Conservation (phyloP, 1,140 invertebrate genomes). For the Saccostrea echinata region DNA sequence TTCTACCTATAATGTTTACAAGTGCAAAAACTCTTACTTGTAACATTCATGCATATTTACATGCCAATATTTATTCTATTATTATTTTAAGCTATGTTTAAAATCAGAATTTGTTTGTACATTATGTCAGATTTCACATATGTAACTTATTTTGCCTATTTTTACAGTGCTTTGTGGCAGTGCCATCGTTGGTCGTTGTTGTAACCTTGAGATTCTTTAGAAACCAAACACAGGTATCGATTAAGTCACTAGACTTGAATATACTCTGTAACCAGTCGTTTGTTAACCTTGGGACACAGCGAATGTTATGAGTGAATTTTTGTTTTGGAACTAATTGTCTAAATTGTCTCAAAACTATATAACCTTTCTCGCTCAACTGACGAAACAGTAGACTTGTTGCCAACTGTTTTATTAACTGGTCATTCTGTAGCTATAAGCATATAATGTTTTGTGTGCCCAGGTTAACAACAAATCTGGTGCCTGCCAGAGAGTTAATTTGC, state of each 20-base stretch:
- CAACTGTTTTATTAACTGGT: too few species aligned
- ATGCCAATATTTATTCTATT: too few species aligned
- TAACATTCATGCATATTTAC: not conserved
- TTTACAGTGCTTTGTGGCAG: not conserved
- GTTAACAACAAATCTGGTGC: not conserved
- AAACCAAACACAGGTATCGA: constrained; percentile 3
- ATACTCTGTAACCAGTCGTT: not conserved
- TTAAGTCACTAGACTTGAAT: not conserved
- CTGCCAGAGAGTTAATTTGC: not conserved
- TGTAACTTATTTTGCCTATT: not conserved
- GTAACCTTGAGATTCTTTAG: not conserved
- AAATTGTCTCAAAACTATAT: not conserved
- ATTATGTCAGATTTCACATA: too few species aligned
- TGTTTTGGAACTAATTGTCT: not conserved
- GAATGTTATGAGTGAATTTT: not conserved
- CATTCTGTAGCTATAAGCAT: constrained; percentile 4
- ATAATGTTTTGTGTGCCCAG: not conserved
- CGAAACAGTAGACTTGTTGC: too few species aligned
- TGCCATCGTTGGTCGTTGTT: not conserved
- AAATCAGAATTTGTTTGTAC: too few species aligned
- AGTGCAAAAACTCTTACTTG: not conserved
- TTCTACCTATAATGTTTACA: not conserved
- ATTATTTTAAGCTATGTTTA: too few species aligned
- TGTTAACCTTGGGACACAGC: not conserved
- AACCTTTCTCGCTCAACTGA: not conserved